Evolutionary conservation across 2,113 vertebrate species (phyloP).

Genomic region (Planiliza haematocheilus): DNA sequence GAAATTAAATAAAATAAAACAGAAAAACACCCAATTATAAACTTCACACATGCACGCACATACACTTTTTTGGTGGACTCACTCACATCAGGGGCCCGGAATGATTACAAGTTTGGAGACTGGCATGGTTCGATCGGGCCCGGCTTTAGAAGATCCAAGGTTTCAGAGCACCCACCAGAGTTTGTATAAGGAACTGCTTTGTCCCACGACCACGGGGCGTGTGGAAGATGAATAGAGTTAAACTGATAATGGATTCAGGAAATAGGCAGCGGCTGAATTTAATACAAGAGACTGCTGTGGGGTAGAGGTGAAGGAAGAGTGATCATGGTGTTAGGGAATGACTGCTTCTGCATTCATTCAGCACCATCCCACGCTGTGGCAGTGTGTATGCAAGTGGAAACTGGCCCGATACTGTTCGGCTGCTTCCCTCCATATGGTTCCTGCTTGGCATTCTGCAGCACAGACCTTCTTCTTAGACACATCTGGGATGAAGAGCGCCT

Average conservation of each 20-base stretch:
- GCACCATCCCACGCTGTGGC: constrained; percentile 37
- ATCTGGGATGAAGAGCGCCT: constrained; percentile 22
- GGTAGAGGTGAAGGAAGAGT: constrained; percentile 59
- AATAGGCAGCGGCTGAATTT: constrained; percentile 66
- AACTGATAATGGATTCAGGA: constrained; percentile 72
- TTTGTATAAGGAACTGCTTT: constrained; percentile 43
- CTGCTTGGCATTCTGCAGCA: constrained; percentile 46
- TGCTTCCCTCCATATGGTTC: constrained; percentile 47
- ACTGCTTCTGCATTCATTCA: constrained; percentile 63
- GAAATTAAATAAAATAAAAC: background rate
- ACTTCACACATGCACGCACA: constrained; percentile 10
- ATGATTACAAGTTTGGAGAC: constrained; percentile 43
- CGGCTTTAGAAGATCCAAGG: constrained; percentile 44
- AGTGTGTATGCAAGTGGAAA: constrained; percentile 48
- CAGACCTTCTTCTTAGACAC: constrained; percentile 33
- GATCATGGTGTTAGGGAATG: constrained; percentile 50
- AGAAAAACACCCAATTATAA: constrained; percentile 28
- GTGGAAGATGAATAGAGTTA: constrained; percentile 69
- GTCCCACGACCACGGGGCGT: constrained; percentile 16
- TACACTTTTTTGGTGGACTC: constrained; percentile 7
- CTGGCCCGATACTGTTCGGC: constrained; percentile 18
- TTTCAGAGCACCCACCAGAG: constrained; percentile 53
- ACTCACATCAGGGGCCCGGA: constrained; percentile 41
- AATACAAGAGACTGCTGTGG: constrained; percentile 65
- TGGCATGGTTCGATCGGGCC: background rate